Evolutionary conservation across 2,797 vertebrate genomes (phyloP).

Genomic region (Craterocephalus amniculus): DNA sequence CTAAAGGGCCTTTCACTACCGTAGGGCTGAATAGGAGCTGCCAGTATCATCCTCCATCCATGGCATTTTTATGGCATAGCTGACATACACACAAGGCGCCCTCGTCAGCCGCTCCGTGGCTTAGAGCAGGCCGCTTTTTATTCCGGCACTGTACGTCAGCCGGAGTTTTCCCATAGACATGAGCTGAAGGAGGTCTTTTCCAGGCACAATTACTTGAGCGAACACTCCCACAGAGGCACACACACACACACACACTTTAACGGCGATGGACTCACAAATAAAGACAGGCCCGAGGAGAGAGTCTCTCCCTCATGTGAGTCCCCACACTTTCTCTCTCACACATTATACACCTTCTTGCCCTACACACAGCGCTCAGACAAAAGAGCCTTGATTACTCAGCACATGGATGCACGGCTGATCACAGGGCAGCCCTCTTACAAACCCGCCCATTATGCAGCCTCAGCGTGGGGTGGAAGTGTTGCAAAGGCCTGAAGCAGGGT

Average conservation of each 20-base stretch:
- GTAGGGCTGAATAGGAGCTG: slow-evolving; percentile 74
- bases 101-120: slow-evolving; percentile 47
- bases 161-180: slow-evolving; percentile 60
- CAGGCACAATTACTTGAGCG: slow-evolving; percentile 62
- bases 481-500: slow-evolving; percentile 56
- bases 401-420: slow-evolving; percentile 73
- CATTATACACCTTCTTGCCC: slow-evolving; percentile 22
- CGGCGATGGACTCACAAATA: slow-evolving; percentile 40
- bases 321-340: slow-evolving; percentile 19
- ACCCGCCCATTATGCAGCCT: slow-evolving; percentile 72
- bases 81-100: slow-evolving; percentile 69
- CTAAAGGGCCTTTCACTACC: slow-evolving; percentile 72
- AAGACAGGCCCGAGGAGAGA: slow-evolving; percentile 50
- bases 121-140: slow-evolving; percentile 46
- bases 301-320: slow-evolving; percentile 31
- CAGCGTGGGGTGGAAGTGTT: slow-evolving; percentile 77
- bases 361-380: slow-evolving; percentile 61
- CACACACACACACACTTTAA: slow-evolving; percentile 36
- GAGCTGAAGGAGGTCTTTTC: slow-evolving; percentile 58
- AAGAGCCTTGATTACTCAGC: slow-evolving; percentile 72
- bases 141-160: slow-evolving; percentile 65
- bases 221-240: slow-evolving; percentile 39
- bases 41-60: slow-evolving; percentile 76
- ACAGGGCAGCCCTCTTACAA: slow-evolving; percentile 69
- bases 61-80: slow-evolving; percentile 83